These are phyloP conservation scores for Salvelinus alpinus DNA, from an alignment of 2,113 vertebrate species.

Conservation along the genomic window DNA sequence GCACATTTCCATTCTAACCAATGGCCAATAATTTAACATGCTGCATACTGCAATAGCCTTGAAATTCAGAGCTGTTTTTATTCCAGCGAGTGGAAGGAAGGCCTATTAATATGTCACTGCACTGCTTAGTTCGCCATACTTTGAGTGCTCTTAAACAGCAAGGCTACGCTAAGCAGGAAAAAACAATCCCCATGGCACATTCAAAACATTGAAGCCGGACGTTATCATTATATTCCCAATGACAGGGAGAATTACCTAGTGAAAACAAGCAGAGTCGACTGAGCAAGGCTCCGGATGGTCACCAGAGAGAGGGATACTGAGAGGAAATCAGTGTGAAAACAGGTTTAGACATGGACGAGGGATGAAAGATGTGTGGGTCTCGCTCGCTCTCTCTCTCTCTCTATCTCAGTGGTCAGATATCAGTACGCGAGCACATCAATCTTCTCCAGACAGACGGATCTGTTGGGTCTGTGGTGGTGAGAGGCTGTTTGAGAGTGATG, in stretches of 20 bases:
- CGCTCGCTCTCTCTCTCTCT: background rate
- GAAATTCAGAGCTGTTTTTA: background rate
- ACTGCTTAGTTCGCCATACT: background rate
- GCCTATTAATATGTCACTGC: background rate
- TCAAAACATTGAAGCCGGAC: background rate
- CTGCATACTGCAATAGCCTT: background rate
- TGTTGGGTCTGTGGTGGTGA: slow-evolving; percentile 39
- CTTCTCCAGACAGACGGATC: slow-evolving; percentile 36
- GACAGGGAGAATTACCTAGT: background rate
- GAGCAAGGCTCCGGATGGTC: no score
- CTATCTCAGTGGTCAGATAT: background rate
- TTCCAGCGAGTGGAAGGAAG: background rate
- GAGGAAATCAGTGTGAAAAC: background rate
- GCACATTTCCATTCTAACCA: no score
- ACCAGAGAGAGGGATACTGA: background rate
- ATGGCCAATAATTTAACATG: background rate
- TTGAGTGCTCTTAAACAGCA: background rate
- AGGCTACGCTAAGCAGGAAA: background rate
- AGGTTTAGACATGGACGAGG: background rate
- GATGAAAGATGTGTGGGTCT: background rate
- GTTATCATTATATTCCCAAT: background rate
- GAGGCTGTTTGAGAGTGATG: slow-evolving; percentile 49
- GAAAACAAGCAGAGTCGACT: background rate
- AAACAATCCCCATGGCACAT: background rate
- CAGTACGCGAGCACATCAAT: slow-evolving; percentile 62